A percentile compares a stretch with the other conserved stretches of the same genome.
Evolutionary conservation across 2,797 vertebrate species (phyloP).

Genomic region (Columba guinea): DNA sequence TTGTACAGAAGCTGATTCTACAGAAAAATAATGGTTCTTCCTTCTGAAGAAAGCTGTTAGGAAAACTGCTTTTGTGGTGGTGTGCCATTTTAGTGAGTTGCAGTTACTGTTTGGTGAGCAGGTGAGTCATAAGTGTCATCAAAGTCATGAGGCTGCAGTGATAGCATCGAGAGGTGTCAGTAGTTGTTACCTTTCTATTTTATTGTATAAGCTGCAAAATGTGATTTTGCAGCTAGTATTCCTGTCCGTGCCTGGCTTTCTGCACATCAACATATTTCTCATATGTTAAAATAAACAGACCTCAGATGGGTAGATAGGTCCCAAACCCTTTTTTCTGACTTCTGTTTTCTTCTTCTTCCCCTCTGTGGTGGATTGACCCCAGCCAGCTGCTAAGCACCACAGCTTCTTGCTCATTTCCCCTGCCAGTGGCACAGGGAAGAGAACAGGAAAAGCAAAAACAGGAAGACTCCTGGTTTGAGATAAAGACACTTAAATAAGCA

Average conservation of each 20-base stretch:
- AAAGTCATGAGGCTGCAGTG: not conserved
- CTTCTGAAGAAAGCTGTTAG: slow-evolving; percentile 4
- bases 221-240: not conserved
- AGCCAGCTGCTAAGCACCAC: not conserved
- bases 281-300: not conserved
- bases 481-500: too few relatives aligned
- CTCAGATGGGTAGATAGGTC: not conserved
- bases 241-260: not conserved
- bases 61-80: slow-evolving; percentile 10
- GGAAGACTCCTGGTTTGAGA: too few relatives aligned
- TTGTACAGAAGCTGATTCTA: not conserved
- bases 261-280: not conserved
- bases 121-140: not conserved
- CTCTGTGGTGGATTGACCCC: not conserved
- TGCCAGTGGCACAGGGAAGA: not conserved
- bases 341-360: not conserved
- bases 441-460: not conserved
- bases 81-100: not conserved
- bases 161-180: not conserved
- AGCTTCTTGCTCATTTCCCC: not conserved
- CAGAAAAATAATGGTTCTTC: not conserved
- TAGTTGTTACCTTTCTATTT: not conserved
- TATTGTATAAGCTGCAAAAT: not conserved
- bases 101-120: not conserved
- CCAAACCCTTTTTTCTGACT: not conserved